phyloP scores from a whole-genome alignment of 2,113 vertebrate genomes.

The Myrmecophaga tridactyla region DNA sequence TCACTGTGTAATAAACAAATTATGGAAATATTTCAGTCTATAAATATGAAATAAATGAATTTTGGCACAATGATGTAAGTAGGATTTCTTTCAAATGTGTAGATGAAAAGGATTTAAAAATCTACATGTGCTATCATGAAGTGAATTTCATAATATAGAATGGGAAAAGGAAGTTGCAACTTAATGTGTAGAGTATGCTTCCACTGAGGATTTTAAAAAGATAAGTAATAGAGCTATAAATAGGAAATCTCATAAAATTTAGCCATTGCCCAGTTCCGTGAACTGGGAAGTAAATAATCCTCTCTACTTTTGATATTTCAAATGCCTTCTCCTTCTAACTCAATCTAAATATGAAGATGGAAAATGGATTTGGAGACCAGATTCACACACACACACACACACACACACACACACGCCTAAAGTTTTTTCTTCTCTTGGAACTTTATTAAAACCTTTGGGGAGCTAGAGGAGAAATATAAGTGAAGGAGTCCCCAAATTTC shows the following conservation, averaged over 20 bases:
- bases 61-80: not conserved
- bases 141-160: not conserved
- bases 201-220: not conserved
- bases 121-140: not conserved
- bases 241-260: not conserved
- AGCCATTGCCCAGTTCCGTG: not conserved
- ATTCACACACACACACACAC: not conserved
- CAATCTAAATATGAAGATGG: not conserved
- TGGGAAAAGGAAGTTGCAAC: not conserved
- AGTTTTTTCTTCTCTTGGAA: not conserved
- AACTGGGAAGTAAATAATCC: not conserved
- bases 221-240: not conserved
- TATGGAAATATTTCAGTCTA: not conserved
- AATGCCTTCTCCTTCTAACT: not conserved
- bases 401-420: no score
- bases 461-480: not conserved
- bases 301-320: not conserved
- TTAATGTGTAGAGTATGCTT: not conserved
- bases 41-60: slow-evolving; percentile 6
- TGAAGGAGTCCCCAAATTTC: not conserved
- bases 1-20: not conserved
- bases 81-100: not conserved
- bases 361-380: not conserved
- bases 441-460: not conserved
- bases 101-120: not conserved